Evolutionary conservation across 2,113 vertebrate genomes (phyloP), one percentile per base, ranked within the genome.

Genomic region (Bos javanicus): DNA sequence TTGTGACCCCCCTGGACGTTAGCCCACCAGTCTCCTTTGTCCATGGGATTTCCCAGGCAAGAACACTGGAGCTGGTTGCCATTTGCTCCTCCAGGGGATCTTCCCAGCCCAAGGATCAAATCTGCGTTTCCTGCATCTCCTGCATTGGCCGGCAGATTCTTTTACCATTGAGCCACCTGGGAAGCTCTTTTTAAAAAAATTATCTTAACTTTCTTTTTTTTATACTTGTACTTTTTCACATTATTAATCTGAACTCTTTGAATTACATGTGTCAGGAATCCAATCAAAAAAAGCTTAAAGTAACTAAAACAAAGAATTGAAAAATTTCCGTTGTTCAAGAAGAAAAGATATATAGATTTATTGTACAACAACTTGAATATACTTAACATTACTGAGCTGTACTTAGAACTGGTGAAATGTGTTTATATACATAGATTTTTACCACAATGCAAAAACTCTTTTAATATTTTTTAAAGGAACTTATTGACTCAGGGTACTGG

Each of bases 91-190:
- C 21, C 21, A 74, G 21, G 64, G 36, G 6, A 25, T 74, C 36
- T 43, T 26, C 21, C 71, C 36, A 74, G 39, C 11, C 21, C 36
- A 74, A 43, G 21, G 36, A 43, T 74, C 71, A 74, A 74, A 43
- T 23, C 21, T 0, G 0, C 11, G 0, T 25, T 43, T 74, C 21
- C 36, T 74, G 4, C 2, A 36, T 36, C 64, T 71, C 17, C 64
- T 36, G 67, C 5, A 43, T 43, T 74, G 71, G 21, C 36, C 43
- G 71, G 21, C 6, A 6, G 12, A 13, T 74, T 43, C 36, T 43
- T 74, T 43, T 74, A 74, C 21, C 71, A 74, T 23, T 43, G 36
- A 74, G 36, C 21, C 12, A 74, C 21, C 6, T 43, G 36, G 36
- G 21, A 25, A 74, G 21, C 10, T 43, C 36, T 25, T 33, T 52